Conservation (phyloP, 2,888 invertebrate genomes). For the Yponomeuta evonymella region DNA sequence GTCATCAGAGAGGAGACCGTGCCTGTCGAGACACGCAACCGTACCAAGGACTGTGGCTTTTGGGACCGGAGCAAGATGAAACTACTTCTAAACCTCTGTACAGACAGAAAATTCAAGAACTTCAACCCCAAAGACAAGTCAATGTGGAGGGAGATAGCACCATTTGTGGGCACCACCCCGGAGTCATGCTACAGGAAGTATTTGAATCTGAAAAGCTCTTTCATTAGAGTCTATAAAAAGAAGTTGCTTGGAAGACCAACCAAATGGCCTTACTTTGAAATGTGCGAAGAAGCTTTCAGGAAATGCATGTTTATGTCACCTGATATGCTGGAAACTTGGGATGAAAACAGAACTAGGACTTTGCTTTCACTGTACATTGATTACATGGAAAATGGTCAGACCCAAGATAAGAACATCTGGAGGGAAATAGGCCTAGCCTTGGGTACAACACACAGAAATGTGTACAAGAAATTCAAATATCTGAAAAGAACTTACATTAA, state of each 20-base stretch:
- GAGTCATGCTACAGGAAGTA: constrained; percentile 61
- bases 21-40: constrained; percentile 31
- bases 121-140: constrained; percentile 38
- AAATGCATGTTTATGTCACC: constrained; percentile 51
- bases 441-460: constrained; percentile 57
- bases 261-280: constrained; percentile 60
- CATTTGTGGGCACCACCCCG: constrained; percentile 43
- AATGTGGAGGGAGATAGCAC: constrained; percentile 50
- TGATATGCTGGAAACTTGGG: constrained; percentile 55
- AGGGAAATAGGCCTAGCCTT: constrained; percentile 53
- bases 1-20: constrained; percentile 24
- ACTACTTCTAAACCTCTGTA: constrained; percentile 48
- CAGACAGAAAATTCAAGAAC: constrained; percentile 43
- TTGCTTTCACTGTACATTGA: constrained; percentile 58
- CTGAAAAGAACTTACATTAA: constrained; percentile 60
- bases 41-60: constrained; percentile 45
- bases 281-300: constrained; percentile 61
- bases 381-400: constrained; percentile 45
- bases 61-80: constrained; percentile 62
- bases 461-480: constrained; percentile 66
- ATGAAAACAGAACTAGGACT: constrained; percentile 50
- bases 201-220: constrained; percentile 55
- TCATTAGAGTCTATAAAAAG: constrained; percentile 59
- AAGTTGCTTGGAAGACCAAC: constrained; percentile 55
- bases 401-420: constrained; percentile 62